Conservation (phyloP, 92 coral and sea anemone genomes). For the Parazoanthus darwini region DNA sequence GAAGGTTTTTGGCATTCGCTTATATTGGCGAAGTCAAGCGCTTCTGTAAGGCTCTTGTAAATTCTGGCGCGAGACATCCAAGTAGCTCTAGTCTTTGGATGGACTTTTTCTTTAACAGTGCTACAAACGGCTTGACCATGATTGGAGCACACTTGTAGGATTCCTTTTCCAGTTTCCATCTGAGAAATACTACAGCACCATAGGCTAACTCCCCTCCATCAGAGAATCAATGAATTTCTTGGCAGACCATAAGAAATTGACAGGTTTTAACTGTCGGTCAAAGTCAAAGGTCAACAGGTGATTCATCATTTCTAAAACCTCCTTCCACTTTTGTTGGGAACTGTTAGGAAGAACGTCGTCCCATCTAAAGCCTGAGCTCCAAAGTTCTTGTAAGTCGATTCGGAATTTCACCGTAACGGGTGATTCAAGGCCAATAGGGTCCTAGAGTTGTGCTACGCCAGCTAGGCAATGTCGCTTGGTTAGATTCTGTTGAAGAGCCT, state of each 20-base stretch:
- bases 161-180: neutral
- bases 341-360: constrained; percentile 37
- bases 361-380: constrained; percentile 14
- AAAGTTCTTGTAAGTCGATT: neutral
- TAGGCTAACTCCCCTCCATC: neutral
- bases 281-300: too few species aligned
- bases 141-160: constrained; percentile 1
- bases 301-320: neutral
- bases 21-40: too few species aligned
- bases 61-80: too few species aligned
- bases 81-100: too few species aligned
- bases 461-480: too few species aligned
- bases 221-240: constrained; percentile 31
- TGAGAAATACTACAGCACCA: too few species aligned
- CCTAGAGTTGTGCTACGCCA: constrained; percentile 31
- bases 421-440: constrained; percentile 41
- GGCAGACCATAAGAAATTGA: constrained; percentile 16
- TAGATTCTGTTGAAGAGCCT: too few species aligned
- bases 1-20: too few species aligned
- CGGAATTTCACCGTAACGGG: constrained; percentile 39
- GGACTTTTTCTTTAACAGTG: too few species aligned
- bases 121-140: neutral
- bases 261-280: neutral
- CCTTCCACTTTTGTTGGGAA: constrained; percentile 27
- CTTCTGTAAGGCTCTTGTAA: too few species aligned